Base-by-base conservation (phyloP, 2,888 invertebrate species). In the Dendrolimus houi region DNA sequence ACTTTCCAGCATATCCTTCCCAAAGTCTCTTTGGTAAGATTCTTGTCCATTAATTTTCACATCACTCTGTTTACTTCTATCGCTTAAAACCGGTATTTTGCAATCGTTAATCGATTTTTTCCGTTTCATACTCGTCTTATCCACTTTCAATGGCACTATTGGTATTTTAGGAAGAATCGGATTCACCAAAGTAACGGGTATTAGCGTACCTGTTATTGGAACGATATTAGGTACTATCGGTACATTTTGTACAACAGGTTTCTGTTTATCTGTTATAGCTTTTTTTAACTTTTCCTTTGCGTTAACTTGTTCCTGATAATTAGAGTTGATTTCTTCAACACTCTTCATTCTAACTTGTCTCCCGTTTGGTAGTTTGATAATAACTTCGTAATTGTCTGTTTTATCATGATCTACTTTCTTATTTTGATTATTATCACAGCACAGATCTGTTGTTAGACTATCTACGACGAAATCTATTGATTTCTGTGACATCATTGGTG, bases 401-500 rank as follows among this genome's bases (percentile, higher is more conserved):
- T 62, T 69, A 42, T 59, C 56, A 53, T 60, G 64, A 7, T 59
- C 47, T 53, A 64, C 62, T 1, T 64, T 52, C 41, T 54, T 54
- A 59, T 69, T 61, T 62, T 68, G 59, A 0, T 55, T 59, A 0
- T 75, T 68, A 12, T 74, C 68, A 40, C 64, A 64, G 54, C 68
- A 66, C 7, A 70, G 66, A 40, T 85, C 86, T 1, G 79, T 71
- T 0, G 83, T 83, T 0, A 91, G 59, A 54, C 85, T 86, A 9
- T 89, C 90, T 0, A 91, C 83, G 0, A 89, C 90, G 10, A 79
- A 83, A 59, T 91, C 91, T 59, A 91, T 65, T 0, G 91, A 91
- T 56, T 83, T 86, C 56, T 91, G 91, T 55, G 86, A 87, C 85
- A 91, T 89, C 1, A 89, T 85, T 0, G 86, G 85, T 0, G 87